Percentiles rank a stretch among this genome's conserved stretches.
phyloP scores from a whole-genome alignment of 2,888 invertebrate species.

The Poecilobothrus nobilitatus region DNA sequence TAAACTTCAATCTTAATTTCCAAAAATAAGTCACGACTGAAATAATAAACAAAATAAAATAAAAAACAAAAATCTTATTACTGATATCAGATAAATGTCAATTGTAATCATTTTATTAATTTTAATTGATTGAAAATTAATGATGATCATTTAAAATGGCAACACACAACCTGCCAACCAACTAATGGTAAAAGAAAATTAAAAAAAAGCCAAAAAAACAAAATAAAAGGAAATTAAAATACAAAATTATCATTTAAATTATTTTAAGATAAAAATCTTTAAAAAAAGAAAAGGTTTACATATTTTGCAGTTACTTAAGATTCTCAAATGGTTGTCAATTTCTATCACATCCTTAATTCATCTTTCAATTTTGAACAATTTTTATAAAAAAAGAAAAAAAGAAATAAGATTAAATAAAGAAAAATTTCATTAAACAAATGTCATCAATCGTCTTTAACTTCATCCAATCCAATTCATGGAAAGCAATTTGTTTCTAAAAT shows the following conservation, averaged over 20 bases:
- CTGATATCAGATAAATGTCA: not conserved
- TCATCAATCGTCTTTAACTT: too few species aligned
- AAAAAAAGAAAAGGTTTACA: not conserved
- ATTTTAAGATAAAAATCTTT: too few species aligned
- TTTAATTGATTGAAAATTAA: constrained; percentile 30
- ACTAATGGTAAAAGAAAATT: not conserved
- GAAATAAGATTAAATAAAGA: too few species aligned
- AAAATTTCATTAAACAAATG: too few species aligned
- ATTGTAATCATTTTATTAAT: constrained; percentile 28
- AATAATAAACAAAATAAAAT: too few species aligned
- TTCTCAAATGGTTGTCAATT: not conserved
- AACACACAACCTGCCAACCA: not conserved
- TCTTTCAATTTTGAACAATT: not conserved
- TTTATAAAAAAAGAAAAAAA: too few species aligned
- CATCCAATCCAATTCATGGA: too few species aligned
- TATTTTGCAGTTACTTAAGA: not conserved
- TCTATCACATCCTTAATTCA: not conserved
- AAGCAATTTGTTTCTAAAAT: too few species aligned
- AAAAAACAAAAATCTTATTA: not conserved
- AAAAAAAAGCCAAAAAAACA: not conserved
- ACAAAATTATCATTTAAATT: not conserved
- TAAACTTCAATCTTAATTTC: too few species aligned
- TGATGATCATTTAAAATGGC: constrained; percentile 18
- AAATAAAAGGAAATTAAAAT: not conserved
- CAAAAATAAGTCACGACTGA: too few species aligned